Evolutionary conservation across 2,797 vertebrate species (phyloP), one percentile per base, ranked within the genome.

Genomic region (Selene dorsalis): DNA sequence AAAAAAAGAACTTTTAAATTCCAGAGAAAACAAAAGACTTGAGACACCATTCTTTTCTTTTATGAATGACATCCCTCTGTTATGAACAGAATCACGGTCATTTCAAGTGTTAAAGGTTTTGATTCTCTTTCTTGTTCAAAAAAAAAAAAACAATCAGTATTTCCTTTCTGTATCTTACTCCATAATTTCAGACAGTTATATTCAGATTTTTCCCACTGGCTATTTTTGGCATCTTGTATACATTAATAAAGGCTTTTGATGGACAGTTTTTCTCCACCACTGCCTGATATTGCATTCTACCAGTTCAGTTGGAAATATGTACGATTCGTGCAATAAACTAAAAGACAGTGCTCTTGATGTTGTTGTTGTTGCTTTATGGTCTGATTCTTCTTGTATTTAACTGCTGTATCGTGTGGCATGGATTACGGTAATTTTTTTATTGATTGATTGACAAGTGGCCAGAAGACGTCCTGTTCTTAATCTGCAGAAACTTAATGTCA

Each of bases 271-370:
- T 80, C 91, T 87, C 90, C 89, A 88, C 72, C 75, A 88, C 92
- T 91, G 91, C 88, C 90, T 93, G 87, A 88, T 87, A 81, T 83
- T 92, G 80, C 89, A 53, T 94, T 93, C 84, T 87, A 90, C 90
- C 83, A 87, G 86, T 92, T 95, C 84, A 88, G 89, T 94, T 94
- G 84, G 86, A 93, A 92, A 91, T 85, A 88, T 92, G 93, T 95
- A 93, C 80, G 45, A 93, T 91, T 94, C 85, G 93, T 95, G 94
- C 94, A 95, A 95, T 95, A 94, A 94, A 94, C 87, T 87, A 83
- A 91, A 89, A 86, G 76, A 93, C 88, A 78, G 79, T 88, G 87
- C 78, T 88, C 75, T 83, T 77, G 55, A 73, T 53, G 56, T 69
- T 61, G 38, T 77, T 61, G 38, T 77, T 58, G 26, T 79, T 8